These are phyloP conservation scores for Condylostylus longicornis DNA, from an alignment of 1,140 invertebrate genomes.

Conservation along the genomic window DNA sequence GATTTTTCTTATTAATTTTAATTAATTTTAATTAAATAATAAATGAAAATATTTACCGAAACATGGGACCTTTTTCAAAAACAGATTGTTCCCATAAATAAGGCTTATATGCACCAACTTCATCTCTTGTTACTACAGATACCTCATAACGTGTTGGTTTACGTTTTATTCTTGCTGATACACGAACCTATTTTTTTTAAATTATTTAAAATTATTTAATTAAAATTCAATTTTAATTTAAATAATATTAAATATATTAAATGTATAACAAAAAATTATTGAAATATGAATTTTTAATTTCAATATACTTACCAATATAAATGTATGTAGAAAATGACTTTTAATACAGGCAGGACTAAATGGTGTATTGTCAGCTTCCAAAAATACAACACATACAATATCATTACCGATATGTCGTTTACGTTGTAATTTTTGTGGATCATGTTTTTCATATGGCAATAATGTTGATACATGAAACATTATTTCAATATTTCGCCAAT, in stretches of 20 bases:
- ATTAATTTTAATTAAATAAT: not conserved
- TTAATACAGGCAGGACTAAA: slow-evolving; percentile 88
- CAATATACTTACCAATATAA: slow-evolving; percentile 52
- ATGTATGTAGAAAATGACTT: slow-evolving; percentile 83
- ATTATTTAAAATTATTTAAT: no score
- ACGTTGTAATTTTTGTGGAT: slow-evolving; percentile 85
- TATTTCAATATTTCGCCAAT: slow-evolving; percentile 85
- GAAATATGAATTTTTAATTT: not conserved
- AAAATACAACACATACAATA: slow-evolving; percentile 90
- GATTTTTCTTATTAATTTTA: slow-evolving; percentile 3
- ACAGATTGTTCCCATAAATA: slow-evolving; percentile 87
- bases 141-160: slow-evolving; percentile 78
- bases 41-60: slow-evolving; percentile 41
- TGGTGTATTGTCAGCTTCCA: slow-evolving; percentile 79
- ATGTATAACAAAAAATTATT: no score
- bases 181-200: slow-evolving; percentile 61
- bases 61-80: slow-evolving; percentile 80
- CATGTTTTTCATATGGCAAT: slow-evolving; percentile 79
- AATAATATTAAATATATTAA: no score
- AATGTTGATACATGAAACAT: slow-evolving; percentile 94
- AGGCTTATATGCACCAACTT: slow-evolving; percentile 94
- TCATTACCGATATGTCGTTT: slow-evolving; percentile 95
- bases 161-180: slow-evolving; percentile 68
- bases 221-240: no score
- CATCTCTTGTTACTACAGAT: slow-evolving; percentile 87